These are phyloP conservation scores for Accipiter virgatus DNA, from an alignment of 2,113 vertebrate genomes.

Conservation along the genomic window DNA sequence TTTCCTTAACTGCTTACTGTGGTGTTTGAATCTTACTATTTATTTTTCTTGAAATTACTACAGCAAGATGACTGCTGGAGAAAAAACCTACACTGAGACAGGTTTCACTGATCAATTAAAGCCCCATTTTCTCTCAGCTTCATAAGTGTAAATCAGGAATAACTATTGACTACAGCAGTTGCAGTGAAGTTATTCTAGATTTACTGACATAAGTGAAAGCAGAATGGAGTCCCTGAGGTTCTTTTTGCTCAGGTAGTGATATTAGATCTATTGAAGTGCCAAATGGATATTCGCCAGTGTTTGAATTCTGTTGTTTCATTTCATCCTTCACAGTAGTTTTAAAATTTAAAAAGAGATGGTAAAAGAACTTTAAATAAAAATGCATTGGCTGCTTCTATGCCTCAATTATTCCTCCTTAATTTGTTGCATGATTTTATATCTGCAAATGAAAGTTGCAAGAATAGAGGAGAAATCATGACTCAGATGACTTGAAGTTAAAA, in stretches of 20 bases:
- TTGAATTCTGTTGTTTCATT: conserved; percentile 10
- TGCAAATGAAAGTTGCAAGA: not conserved
- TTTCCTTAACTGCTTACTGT: conserved; percentile 69
- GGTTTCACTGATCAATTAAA: conserved; percentile 67
- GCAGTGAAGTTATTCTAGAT: not conserved
- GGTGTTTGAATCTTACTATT: conserved; percentile 67
- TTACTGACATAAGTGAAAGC: not conserved
- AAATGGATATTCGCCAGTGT: conserved; percentile 1
- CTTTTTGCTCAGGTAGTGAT: conserved; percentile 42
- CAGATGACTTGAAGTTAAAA: not conserved
- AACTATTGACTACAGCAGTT: conserved; percentile 14
- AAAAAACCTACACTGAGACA: conserved; percentile 63
- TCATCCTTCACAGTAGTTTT: not conserved
- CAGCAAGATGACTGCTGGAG: conserved; percentile 52
- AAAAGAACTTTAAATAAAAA: not conserved
- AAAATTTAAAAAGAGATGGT: not conserved
- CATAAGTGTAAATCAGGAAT: conserved; percentile 38
- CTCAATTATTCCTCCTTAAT: not conserved
- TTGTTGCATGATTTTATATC: not conserved
- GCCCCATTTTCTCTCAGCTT: not conserved
- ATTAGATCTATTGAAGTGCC: conserved; percentile 47
- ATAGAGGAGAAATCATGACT: not conserved
- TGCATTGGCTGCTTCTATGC: not conserved
- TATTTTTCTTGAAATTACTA: conserved; percentile 67
- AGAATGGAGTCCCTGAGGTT: not conserved